Conservation (phyloP, 2,888 invertebrate genomes). For the Pheosia gnoma region DNA sequence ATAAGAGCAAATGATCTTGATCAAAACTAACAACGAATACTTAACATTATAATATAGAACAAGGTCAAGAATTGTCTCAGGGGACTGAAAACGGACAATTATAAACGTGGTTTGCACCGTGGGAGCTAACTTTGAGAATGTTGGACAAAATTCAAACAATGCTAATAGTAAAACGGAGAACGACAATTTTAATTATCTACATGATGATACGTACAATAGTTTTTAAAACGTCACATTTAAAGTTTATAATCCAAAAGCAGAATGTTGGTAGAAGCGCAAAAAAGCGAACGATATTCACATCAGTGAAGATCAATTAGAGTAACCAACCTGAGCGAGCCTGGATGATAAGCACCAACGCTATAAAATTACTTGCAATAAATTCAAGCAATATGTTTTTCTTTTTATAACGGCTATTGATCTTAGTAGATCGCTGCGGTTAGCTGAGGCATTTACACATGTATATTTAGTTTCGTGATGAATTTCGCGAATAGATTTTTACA, state of each 20-base stretch:
- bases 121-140: constrained; percentile 72
- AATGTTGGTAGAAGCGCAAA: constrained; percentile 24
- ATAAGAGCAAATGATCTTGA: constrained; percentile 25
- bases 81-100: constrained; percentile 67
- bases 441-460: too few species aligned
- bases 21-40: constrained; percentile 40
- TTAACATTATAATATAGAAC: constrained; percentile 65
- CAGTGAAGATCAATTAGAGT: constrained; percentile 48
- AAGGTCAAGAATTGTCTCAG: constrained; percentile 78
- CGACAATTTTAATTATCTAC: constrained; percentile 41
- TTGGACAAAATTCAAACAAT: constrained; percentile 53
- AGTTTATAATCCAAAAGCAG: constrained; percentile 25
- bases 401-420: not conserved
- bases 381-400: not conserved
- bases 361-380: constrained; percentile 28
- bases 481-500: too few species aligned
- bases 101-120: constrained; percentile 67
- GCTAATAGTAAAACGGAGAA: constrained; percentile 47
- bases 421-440: too few species aligned
- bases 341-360: constrained; percentile 23
- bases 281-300: constrained; percentile 37
- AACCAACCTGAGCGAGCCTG: constrained; percentile 44
- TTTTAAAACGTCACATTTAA: constrained; percentile 20
- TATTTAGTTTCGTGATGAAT: too few species aligned
- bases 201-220: constrained; percentile 23